These are phyloP conservation scores for Chiloscyllium punctatum DNA, from an alignment of 2,797 vertebrate genomes.

Conservation along the genomic window DNA sequence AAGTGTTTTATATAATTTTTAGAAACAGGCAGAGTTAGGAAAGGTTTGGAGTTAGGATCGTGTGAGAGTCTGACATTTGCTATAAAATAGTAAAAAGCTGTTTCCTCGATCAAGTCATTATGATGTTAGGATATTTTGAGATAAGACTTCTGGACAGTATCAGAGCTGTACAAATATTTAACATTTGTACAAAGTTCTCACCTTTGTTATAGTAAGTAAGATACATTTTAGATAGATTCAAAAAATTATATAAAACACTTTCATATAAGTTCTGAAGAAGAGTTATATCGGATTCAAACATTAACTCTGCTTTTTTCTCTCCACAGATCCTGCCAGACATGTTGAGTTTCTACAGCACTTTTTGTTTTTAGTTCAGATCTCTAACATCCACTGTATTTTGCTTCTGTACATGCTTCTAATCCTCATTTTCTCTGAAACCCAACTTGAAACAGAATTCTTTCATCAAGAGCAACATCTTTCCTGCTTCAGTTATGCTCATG, in stretches of 20 bases:
- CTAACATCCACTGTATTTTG: too few relatives aligned
- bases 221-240: not conserved
- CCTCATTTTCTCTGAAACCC: not conserved
- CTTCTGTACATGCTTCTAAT: not conserved
- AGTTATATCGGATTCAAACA: too few relatives aligned
- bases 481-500: not conserved
- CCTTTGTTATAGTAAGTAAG: not conserved
- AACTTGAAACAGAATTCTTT: not conserved
- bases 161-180: not conserved
- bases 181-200: not conserved
- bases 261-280: too few relatives aligned
- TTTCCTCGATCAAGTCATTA: not conserved
- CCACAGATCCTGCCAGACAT: too few relatives aligned
- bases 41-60: not conserved
- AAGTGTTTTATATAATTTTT: too few relatives aligned
- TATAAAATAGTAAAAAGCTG: not conserved
- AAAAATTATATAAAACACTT: not conserved
- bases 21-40: not conserved
- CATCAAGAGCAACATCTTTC: not conserved
- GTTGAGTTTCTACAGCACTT: too few relatives aligned
- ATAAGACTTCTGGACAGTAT: not conserved
- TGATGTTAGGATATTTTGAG: not conserved
- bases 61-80: not conserved
- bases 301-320: too few relatives aligned
- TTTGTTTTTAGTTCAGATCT: too few relatives aligned